Percentiles rank a stretch among this genome's conserved stretches.
Conservation (phyloP, 2,113 vertebrate species). For the Engraulis encrasicolus region DNA sequence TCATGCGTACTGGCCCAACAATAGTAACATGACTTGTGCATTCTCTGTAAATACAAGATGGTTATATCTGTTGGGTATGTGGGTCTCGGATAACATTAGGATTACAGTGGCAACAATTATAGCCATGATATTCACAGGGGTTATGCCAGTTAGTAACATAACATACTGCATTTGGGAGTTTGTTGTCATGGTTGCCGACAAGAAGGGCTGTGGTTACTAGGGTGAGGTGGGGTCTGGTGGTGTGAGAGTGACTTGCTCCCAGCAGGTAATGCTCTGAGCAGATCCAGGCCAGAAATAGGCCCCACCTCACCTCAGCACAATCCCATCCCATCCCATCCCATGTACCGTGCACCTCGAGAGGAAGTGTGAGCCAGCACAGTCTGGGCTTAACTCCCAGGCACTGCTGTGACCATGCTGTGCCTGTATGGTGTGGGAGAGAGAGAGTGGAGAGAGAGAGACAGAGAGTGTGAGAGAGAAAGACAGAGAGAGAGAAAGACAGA, state of each 20-base stretch:
- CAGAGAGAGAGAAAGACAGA: background rate
- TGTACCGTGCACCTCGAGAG: conserved; percentile 52
- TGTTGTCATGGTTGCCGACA: background rate
- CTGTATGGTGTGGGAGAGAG: conserved; percentile 53
- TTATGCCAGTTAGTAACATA: background rate
- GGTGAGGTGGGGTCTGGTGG: background rate
- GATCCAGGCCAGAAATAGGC: conserved; percentile 80
- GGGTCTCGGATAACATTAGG: background rate
- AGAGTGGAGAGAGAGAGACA: background rate
- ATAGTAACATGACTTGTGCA: background rate
- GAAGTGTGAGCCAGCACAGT: conserved; percentile 45
- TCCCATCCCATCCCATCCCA: no score
- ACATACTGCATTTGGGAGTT: background rate
- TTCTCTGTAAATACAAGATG: background rate
- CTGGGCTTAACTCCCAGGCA: background rate
- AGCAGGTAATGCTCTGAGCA: conserved; percentile 38
- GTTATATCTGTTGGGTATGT: background rate
- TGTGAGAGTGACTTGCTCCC: background rate
- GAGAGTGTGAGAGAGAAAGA: conserved; percentile 33
- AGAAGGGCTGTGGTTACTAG: background rate
- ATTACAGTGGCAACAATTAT: conserved; percentile 11
- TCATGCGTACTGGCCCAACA: background rate
- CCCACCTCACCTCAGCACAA: conserved; percentile 47
- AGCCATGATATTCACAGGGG: conserved; percentile 3
- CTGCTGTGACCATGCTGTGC: conserved; percentile 44